A percentile compares a stretch with the other conserved stretches of the same genome.
Conservation (phyloP, 2,888 invertebrate genomes). For the Hypercompe scribonia region DNA sequence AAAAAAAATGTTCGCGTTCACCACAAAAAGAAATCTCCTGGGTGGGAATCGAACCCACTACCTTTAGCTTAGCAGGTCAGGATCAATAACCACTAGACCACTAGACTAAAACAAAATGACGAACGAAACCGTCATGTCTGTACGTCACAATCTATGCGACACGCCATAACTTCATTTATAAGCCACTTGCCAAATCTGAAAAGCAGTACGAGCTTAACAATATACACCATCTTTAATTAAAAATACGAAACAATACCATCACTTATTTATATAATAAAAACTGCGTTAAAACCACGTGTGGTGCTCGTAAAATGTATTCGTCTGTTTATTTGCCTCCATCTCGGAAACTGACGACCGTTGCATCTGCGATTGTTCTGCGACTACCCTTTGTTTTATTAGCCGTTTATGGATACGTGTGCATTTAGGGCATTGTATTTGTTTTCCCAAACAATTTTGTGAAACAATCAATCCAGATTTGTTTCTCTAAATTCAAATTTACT, state of each 20-base stretch:
- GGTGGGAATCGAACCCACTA: too few relatives aligned
- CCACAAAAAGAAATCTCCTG: too few relatives aligned
- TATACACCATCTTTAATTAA: slow-evolving; percentile 33
- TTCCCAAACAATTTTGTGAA: background rate
- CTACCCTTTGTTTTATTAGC: slow-evolving; percentile 16
- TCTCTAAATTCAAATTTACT: too few relatives aligned
- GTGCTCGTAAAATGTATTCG: slow-evolving; percentile 50
- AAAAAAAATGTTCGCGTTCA: too few relatives aligned
- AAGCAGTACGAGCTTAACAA: slow-evolving; percentile 3
- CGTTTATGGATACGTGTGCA: slow-evolving; percentile 13
- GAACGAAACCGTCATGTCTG: too few relatives aligned
- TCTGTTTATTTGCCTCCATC: slow-evolving; percentile 54
- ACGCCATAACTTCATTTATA: too few relatives aligned
- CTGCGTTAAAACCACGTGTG: slow-evolving; percentile 47
- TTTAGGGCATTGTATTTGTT: background rate
- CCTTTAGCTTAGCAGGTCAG: too few relatives aligned
- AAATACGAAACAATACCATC: slow-evolving; percentile 50
- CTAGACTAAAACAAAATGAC: too few relatives aligned
- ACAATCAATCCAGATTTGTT: too few relatives aligned
- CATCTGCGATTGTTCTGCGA: slow-evolving; percentile 41
- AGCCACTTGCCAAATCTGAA: background rate
- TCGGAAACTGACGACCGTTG: slow-evolving; percentile 31
- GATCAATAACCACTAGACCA: too few relatives aligned
- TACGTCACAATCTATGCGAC: too few relatives aligned
- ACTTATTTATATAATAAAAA: slow-evolving; percentile 49